These are phyloP conservation scores for Laspeyria flexula DNA, from an alignment of 2,888 invertebrate species.

Conservation along the genomic window DNA sequence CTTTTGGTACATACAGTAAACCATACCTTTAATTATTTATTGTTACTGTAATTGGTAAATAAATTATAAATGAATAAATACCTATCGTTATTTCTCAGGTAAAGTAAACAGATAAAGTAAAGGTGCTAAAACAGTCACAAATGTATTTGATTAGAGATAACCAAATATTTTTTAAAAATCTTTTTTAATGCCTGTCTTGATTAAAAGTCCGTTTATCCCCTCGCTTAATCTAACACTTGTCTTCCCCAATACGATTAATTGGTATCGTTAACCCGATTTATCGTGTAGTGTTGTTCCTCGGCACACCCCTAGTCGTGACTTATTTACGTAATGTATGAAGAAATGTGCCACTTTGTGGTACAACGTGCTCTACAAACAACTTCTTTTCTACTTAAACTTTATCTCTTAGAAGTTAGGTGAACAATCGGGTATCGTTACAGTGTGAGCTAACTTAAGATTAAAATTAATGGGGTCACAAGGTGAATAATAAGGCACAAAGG, in stretches of 20 bases:
- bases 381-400: slow-evolving; percentile 60
- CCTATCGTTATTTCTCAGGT: too few relatives aligned
- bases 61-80: too few relatives aligned
- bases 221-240: slow-evolving; percentile 15
- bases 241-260: slow-evolving; percentile 26
- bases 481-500: slow-evolving; percentile 48
- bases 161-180: slow-evolving; percentile 1
- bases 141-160: not conserved
- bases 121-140: too few relatives aligned
- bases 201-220: slow-evolving; percentile 2
- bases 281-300: slow-evolving; percentile 7
- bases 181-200: slow-evolving; percentile 8
- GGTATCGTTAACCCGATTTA: slow-evolving; percentile 23
- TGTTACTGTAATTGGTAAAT: too few relatives aligned
- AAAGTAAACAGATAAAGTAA: too few relatives aligned
- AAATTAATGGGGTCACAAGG: too few relatives aligned
- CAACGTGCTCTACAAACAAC: slow-evolving; percentile 39
- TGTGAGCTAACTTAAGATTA: too few relatives aligned
- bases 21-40: too few relatives aligned
- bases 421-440: slow-evolving; percentile 52
- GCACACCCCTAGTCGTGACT: slow-evolving; percentile 17
- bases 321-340: slow-evolving; percentile 31
- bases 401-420: slow-evolving; percentile 56
- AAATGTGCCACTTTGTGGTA: slow-evolving; percentile 24
- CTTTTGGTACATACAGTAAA: too few relatives aligned